Conservation (phyloP, 2,113 vertebrate genomes). For the Lichenostomus cassidix region DNA sequence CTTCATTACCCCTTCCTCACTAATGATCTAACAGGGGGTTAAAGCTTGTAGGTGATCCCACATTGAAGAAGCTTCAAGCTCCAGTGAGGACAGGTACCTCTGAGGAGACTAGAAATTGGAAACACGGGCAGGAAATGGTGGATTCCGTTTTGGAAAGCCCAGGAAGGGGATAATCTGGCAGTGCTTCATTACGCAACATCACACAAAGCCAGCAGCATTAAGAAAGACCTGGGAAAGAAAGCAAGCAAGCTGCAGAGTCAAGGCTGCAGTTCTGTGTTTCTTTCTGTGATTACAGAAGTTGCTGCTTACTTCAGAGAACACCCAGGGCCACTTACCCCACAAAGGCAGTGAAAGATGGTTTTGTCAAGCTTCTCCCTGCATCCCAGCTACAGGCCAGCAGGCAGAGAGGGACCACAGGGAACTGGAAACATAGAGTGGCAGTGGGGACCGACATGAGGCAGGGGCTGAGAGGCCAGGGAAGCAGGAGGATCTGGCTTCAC, state of each 20-base stretch:
- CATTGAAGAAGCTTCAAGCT: background rate
- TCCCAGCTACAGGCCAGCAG: background rate
- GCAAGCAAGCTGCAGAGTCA: background rate
- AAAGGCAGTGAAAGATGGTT: background rate
- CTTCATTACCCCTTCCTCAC: background rate
- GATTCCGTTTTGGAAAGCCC: background rate
- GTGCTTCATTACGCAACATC: background rate
- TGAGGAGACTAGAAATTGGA: background rate
- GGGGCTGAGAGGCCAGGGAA: background rate
- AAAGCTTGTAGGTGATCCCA: background rate
- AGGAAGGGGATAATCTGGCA: background rate
- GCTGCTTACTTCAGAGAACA: background rate
- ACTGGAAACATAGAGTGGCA: background rate
- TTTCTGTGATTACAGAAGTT: background rate
- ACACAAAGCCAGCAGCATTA: background rate
- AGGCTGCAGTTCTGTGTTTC: background rate
- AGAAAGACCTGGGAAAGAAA: background rate
- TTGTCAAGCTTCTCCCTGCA: background rate
- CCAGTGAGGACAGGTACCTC: background rate
- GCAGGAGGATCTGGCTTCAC: background rate
- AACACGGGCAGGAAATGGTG: background rate
- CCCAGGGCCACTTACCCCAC: background rate
- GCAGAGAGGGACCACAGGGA: background rate
- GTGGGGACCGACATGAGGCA: accelerated
- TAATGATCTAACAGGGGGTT: background rate